Evolutionary conservation across 2,888 invertebrate genomes (phyloP).

Genomic region (Venustoraphidia nigricollis): DNA sequence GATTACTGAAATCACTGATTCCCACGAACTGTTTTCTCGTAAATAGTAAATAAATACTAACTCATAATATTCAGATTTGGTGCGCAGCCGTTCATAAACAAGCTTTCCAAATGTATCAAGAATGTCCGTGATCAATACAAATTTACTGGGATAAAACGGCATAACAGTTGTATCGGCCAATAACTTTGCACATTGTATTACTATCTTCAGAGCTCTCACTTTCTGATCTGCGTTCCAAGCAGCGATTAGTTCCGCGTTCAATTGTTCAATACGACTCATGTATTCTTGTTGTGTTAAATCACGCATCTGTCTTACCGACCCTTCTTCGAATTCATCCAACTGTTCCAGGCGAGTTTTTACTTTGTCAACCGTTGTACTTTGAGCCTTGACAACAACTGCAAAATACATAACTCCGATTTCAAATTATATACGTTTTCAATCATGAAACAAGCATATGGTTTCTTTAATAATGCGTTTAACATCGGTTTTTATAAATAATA

Average conservation of each 20-base stretch:
- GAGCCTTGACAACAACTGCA: constrained; percentile 64
- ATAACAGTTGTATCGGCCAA: constrained; percentile 78
- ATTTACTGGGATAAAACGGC: constrained; percentile 96
- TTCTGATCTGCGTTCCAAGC: constrained; percentile 93
- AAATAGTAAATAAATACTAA: constrained; percentile 18
- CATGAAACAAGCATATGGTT: neutral
- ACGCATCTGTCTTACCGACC: constrained; percentile 68
- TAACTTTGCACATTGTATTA: constrained; percentile 91
- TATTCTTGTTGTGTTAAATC: constrained; percentile 90
- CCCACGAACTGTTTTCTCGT: neutral
- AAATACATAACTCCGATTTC: constrained; percentile 16
- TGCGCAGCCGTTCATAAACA: constrained; percentile 69
- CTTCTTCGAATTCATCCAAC: constrained; percentile 87
- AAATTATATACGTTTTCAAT: neutral
- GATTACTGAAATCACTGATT: too few species aligned
- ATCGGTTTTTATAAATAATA: too few species aligned
- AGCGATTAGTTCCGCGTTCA: constrained; percentile 70
- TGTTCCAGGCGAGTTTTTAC: constrained; percentile 84
- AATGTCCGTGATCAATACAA: constrained; percentile 90
- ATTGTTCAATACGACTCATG: constrained; percentile 69
- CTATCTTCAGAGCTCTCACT: constrained; percentile 90
- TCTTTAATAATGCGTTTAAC: too few species aligned
- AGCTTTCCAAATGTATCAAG: constrained; percentile 87
- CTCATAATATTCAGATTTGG: constrained; percentile 52
- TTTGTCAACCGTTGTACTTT: constrained; percentile 70